Percentiles rank a stretch among this genome's conserved stretches.
Conservation (phyloP, 2,888 invertebrate species). For the Drosophila atripex region DNA sequence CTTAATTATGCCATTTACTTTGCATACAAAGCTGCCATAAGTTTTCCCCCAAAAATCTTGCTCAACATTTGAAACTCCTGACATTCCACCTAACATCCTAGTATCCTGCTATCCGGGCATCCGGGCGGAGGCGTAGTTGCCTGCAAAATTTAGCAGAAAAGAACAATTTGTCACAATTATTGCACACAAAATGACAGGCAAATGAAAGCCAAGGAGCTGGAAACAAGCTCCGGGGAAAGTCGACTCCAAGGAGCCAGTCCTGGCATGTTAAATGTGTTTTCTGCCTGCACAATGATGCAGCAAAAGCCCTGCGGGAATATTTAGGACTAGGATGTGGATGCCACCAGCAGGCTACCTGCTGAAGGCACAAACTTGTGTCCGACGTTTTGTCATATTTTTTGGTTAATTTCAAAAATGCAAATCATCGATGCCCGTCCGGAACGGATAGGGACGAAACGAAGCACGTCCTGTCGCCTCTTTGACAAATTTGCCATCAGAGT, state of each 20-base stretch:
- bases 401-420: conserved; percentile 77
- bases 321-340: conserved; percentile 15
- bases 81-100: background rate
- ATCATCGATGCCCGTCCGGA: conserved; percentile 61
- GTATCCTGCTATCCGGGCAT: background rate
- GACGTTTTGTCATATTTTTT: conserved; percentile 73
- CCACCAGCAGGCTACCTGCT: conserved; percentile 29
- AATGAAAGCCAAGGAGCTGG: conserved; percentile 69
- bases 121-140: background rate
- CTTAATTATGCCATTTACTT: conserved; percentile 44
- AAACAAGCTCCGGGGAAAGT: conserved; percentile 60
- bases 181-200: conserved; percentile 64
- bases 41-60: conserved; percentile 43
- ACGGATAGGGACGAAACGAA: conserved; percentile 10
- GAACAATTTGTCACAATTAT: conserved; percentile 77
- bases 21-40: conserved; percentile 55
- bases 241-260: conserved; percentile 8
- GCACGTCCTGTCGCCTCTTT: conserved; percentile 52
- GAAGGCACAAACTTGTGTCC: conserved; percentile 13
- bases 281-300: conserved; percentile 66
- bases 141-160: conserved; percentile 43
- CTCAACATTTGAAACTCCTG: conserved; percentile 38
- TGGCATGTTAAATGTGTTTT: conserved; percentile 43
- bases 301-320: conserved; percentile 51
- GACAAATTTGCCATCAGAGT: conserved; percentile 67